Conservation (phyloP, 1,140 invertebrate genomes). For the Aradophagus sp. region DNA sequence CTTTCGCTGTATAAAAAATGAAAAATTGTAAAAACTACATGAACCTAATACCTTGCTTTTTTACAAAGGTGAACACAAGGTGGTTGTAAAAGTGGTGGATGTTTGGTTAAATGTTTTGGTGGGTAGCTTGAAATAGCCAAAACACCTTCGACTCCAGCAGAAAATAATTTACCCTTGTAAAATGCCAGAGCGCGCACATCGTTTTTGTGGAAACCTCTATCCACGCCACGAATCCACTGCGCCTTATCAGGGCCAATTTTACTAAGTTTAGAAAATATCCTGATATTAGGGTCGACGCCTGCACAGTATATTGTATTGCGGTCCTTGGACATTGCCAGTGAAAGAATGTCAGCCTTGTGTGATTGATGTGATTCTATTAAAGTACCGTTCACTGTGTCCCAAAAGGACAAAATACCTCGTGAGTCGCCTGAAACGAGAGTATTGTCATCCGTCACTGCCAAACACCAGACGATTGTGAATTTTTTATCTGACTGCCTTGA, state of each 20-base stretch:
- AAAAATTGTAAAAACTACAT: too few species aligned
- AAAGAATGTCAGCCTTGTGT: constrained; percentile 86
- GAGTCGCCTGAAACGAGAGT: constrained; percentile 93
- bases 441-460: constrained; percentile 86
- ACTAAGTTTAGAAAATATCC: constrained; percentile 80
- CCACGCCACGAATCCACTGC: constrained; percentile 86
- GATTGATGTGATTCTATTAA: constrained; percentile 84
- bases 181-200: constrained; percentile 85
- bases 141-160: constrained; percentile 86
- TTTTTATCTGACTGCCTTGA: constrained; percentile 78
- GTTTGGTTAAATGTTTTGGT: constrained; percentile 80
- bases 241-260: constrained; percentile 75
- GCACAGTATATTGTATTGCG: constrained; percentile 83
- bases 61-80: constrained; percentile 78
- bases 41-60: constrained; percentile 66
- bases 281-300: constrained; percentile 87
- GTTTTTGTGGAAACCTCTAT: constrained; percentile 86
- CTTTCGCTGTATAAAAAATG: too few species aligned
- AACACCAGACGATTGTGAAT: constrained; percentile 90
- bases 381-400: constrained; percentile 87
- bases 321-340: constrained; percentile 82
- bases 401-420: constrained; percentile 87
- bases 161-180: constrained; percentile 81
- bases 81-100: constrained; percentile 81
- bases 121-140: constrained; percentile 79